Conservation (phyloP, 1,140 invertebrate species). For the Drosophila setifemur region DNA sequence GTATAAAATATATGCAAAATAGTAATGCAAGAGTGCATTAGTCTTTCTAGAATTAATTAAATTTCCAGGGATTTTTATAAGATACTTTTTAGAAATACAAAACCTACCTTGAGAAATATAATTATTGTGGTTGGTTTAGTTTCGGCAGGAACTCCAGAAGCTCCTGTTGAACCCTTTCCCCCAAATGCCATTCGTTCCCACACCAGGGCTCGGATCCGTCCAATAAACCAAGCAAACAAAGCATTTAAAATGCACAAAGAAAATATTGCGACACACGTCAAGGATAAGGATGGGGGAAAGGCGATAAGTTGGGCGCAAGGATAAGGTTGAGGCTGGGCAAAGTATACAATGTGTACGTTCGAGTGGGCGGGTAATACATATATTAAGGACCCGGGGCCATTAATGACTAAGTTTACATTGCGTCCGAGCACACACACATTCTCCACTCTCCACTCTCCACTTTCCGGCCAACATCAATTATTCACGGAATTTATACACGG, state of each 20-base stretch:
- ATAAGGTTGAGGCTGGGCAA: slow-evolving; percentile 35
- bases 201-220: slow-evolving; percentile 34
- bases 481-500: slow-evolving; percentile 74
- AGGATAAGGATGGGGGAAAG: slow-evolving; percentile 24
- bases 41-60: too few species aligned
- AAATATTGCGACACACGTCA: slow-evolving; percentile 65
- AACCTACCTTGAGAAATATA: too few species aligned
- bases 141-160: too few species aligned
- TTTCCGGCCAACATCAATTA: slow-evolving; percentile 69
- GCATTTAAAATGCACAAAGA: slow-evolving; percentile 70
- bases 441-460: too few species aligned
- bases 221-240: slow-evolving; percentile 61
- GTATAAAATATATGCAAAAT: too few species aligned
- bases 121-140: too few species aligned
- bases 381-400: slow-evolving; percentile 64
- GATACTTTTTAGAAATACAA: too few species aligned
- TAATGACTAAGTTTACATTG: slow-evolving; percentile 70
- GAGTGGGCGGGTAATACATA: slow-evolving; percentile 47
- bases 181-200: background rate
- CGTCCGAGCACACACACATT: slow-evolving; percentile 34
- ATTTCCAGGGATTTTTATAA: too few species aligned
- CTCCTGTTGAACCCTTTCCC: slow-evolving; percentile 1
- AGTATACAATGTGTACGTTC: slow-evolving; percentile 22
- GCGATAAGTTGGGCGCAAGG: slow-evolving; percentile 16
- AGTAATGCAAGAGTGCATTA: too few species aligned